Base-by-base conservation (phyloP, 1,140 invertebrate genomes). In the Aphaenogaster floridana region DNA sequence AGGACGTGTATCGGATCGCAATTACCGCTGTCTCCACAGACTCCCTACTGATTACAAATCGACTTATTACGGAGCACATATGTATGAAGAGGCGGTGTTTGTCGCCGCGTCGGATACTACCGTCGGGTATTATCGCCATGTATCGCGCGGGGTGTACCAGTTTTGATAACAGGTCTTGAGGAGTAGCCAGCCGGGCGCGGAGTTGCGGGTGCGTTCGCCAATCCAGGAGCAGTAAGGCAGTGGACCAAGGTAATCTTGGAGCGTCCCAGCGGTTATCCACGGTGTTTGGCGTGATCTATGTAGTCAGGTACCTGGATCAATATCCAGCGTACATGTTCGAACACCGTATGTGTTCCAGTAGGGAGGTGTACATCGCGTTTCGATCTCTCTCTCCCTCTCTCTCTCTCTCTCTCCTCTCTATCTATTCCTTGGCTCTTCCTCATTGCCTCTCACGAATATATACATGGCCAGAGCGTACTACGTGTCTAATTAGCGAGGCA, bases 401-500 rank as follows among this genome's bases (percentile, higher is more conserved):
- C 42, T 17, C 66, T 48, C 15, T 36, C 86, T 36, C n/a, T 36
- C 28, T 45, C 1, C 52, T 7, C 36, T 72, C n/a, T 7, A 8
- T 52, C 42, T 54, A 7, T 64, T 45, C 34, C 79, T 48, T n/a
- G 28, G n/a, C 54, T 42, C 48, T 66, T 80, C 45, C 50, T 34
- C 54, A 28, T 63, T 68, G 54, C 42, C 11, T n/a, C 83, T 91
- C 48, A 85, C 59, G 63, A 78, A 68, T 74, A 88, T 76, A 76
- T 78, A 88, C 90, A 87, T 34, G 68, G 61, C 76, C 69, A 57
- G 63, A 88, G 54, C 88, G 92, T 90, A 90, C 88, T 91, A 93
- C 93, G 93, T 94, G 92, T 91, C 93, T 94, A 94, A 94, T 94
- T 94, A 94, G 93, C 88, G 92, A 91, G 88, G 93, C 91, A 94